Percentiles rank a stretch among this genome's conserved stretches.
phyloP scores from a whole-genome alignment of 2,797 vertebrate species.

The Eleutherodactylus coqui region DNA sequence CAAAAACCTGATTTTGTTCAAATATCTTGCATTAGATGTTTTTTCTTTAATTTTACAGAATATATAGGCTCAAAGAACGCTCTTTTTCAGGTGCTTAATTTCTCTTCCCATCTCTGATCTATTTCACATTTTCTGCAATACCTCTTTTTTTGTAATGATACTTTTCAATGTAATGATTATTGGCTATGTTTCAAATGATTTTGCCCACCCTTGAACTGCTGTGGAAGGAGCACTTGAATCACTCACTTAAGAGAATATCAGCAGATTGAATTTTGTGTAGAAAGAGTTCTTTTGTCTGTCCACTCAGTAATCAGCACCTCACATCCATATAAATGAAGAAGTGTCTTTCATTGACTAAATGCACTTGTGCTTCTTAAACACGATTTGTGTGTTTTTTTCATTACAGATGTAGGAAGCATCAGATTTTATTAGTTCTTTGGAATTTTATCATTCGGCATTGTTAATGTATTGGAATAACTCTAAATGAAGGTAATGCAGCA shows the following conservation, averaged over 20 bases:
- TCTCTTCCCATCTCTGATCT: not conserved
- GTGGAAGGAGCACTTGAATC: not conserved
- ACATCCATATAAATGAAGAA: not conserved
- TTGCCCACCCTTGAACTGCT: slow-evolving; percentile 11
- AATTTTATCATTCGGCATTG: not conserved
- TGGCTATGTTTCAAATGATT: slow-evolving; percentile 27
- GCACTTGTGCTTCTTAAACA: not conserved
- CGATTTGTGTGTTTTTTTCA: not conserved
- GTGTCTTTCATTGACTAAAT: not conserved
- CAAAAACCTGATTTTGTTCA: not conserved
- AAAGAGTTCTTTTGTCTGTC: not conserved
- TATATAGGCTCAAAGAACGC: not conserved
- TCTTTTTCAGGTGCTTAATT: not conserved
- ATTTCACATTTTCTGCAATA: not conserved
- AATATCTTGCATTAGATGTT: not conserved
- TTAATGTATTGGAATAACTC: not conserved
- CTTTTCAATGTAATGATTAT: slow-evolving; percentile 1
- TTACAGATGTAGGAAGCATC: not conserved
- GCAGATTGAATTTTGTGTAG: not conserved
- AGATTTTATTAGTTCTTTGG: not conserved
- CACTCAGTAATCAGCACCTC: not conserved
- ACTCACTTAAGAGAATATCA: not conserved
- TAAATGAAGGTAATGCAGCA: too few species aligned
- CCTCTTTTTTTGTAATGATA: not conserved
- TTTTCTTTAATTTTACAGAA: not conserved